Conservation (phyloP, 2,888 invertebrate genomes). For the Dimorphilus gyrociliatus region DNA sequence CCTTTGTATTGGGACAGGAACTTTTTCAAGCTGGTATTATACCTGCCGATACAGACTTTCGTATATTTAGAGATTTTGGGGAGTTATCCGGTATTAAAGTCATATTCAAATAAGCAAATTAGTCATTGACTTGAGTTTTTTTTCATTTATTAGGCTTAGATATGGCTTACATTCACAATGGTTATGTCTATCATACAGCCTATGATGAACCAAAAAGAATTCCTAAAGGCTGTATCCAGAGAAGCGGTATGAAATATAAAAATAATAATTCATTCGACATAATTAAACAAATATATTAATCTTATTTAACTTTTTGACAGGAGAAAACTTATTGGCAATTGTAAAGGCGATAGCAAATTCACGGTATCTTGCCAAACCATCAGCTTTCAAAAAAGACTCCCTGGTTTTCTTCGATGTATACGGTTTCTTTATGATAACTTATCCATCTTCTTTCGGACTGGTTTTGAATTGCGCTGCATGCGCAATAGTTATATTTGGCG, state of each 20-base stretch:
- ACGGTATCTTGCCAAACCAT: slow-evolving; percentile 38
- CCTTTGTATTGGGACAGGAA: slow-evolving; percentile 56
- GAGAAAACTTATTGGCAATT: slow-evolving; percentile 68
- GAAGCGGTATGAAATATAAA: too few species aligned
- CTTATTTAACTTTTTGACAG: too few species aligned
- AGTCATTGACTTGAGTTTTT: too few species aligned
- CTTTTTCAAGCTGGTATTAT: slow-evolving; percentile 73
- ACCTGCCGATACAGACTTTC: slow-evolving; percentile 80
- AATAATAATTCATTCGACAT: too few species aligned
- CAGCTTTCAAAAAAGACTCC: slow-evolving; percentile 41
- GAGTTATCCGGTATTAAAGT: slow-evolving; percentile 64
- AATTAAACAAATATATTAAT: too few species aligned
- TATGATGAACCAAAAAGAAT: slow-evolving; percentile 64
- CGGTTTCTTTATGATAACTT: slow-evolving; percentile 54
- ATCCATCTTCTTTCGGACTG: slow-evolving; percentile 43
- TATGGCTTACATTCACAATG: slow-evolving; percentile 77
- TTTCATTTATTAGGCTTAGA: slow-evolving; percentile 73
- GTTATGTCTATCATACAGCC: slow-evolving; percentile 80
- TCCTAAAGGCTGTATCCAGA: slow-evolving; percentile 61
- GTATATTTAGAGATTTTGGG: slow-evolving; percentile 74
- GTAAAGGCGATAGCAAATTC: slow-evolving; percentile 38
- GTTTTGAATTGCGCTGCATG: slow-evolving; percentile 21
- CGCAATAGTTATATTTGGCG: slow-evolving; percentile 8
- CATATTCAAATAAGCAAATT: background rate
- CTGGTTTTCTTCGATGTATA: slow-evolving; percentile 68